A percentile compares a stretch with the other conserved stretches of the same genome.
Evolutionary conservation across 2,113 vertebrate genomes (phyloP).

Genomic region (Scomber colias): DNA sequence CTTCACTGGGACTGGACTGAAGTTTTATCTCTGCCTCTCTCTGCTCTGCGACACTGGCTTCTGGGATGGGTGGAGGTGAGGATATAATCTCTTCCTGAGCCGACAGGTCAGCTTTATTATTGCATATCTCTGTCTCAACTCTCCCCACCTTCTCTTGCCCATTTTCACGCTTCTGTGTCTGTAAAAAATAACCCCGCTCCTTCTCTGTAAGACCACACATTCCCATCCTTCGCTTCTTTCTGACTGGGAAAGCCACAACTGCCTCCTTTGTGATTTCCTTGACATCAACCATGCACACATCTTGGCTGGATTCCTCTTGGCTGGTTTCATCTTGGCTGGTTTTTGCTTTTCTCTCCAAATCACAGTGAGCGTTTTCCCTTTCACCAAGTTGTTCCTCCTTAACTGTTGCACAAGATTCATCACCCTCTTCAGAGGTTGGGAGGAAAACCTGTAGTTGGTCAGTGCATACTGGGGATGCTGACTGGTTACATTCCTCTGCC

Average conservation of each 20-base stretch:
- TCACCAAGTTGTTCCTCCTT: slow-evolving; percentile 1
- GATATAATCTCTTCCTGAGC: slow-evolving; percentile 14
- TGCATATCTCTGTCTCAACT: neutral
- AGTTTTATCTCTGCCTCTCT: neutral
- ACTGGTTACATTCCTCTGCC: neutral
- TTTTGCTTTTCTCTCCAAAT: slow-evolving; percentile 40
- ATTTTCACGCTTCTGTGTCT: slow-evolving; percentile 27
- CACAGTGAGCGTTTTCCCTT: neutral
- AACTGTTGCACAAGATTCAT: neutral
- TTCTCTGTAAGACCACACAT: slow-evolving; percentile 72
- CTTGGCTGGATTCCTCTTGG: neutral
- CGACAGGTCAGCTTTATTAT: neutral
- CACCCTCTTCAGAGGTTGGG: neutral
- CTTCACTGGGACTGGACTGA: slow-evolving; percentile 9
- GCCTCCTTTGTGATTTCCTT: slow-evolving; percentile 29
- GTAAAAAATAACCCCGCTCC: slow-evolving; percentile 52
- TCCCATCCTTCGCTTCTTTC: slow-evolving; percentile 79
- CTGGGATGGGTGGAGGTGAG: neutral
- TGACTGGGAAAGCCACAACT: slow-evolving; percentile 30
- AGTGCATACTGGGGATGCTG: neutral
- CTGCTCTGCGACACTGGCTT: neutral
- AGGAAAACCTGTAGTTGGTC: slow-evolving; percentile 11
- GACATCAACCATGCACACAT: neutral
- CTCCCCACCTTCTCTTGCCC: neutral
- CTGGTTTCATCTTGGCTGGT: neutral